Base-by-base conservation (phyloP, 2,797 vertebrate species). In the Aphelocoma californica region DNA sequence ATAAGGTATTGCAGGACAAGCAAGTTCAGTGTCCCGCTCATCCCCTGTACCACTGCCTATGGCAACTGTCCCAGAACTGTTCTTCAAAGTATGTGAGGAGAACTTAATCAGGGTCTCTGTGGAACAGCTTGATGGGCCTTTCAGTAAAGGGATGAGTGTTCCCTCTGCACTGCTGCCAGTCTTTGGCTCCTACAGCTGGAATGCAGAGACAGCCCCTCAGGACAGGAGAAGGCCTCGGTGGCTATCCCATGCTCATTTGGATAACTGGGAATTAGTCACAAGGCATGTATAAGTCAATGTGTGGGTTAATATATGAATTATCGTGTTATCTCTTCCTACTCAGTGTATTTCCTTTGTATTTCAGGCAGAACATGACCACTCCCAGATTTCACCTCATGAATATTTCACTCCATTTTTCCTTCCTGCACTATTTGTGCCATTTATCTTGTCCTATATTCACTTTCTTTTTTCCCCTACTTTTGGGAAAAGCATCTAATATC, bases 401-500 rank as follows among this genome's bases (percentile, higher is more conserved):
- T 47, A 87, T 53, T 88, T 93, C 69, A 88, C 47, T 92, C 50
- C 3, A 34, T 90, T 93, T 95, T 94, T 57, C 75, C 81, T 54
- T 85, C 53, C 58, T 94, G 85, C 58, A 92, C 72, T 51, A 94
- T 77, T 80, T 95, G 88, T 92, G 81, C 88, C 86, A 96, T 95
- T 97, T 97, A 95, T 95, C 88, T 95, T 92, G 92, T 92, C 96
- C 92, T 85, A 89, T 96, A 95, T 89, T 86, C 90, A 95, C 88
- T 95, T 82, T 89, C 92, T 85, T 65, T 56, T 95, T 88, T 32
- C 26, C 66, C 57, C 95, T 86, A 90, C 90, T 96, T 98, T 97
- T 94, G 81, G 96, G 94, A 93, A 97, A 97, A 97, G 87, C 90
- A 97, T 97, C 91, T 96, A 97, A 97, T 97, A 97, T 95, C 96